Conservation (phyloP, 2,113 vertebrate genomes). For the Petroica traversi region DNA sequence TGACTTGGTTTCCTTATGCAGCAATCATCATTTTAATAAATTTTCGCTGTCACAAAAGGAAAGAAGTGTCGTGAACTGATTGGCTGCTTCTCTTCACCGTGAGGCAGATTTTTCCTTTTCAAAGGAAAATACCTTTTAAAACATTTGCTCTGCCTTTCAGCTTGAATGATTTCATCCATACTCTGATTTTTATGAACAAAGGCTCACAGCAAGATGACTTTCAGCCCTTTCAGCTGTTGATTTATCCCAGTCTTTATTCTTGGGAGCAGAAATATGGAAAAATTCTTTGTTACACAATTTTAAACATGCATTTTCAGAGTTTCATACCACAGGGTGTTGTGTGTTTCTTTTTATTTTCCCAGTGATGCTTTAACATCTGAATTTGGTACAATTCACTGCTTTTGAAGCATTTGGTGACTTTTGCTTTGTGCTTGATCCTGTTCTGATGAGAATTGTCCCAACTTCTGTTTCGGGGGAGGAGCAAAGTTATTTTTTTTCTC, state of each 20-base stretch:
- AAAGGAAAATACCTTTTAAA: neutral
- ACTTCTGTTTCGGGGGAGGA: neutral
- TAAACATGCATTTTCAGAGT: neutral
- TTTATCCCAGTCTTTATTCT: neutral
- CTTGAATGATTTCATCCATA: neutral
- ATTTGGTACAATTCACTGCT: neutral
- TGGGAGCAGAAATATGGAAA: neutral
- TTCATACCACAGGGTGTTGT: neutral
- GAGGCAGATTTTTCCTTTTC: neutral
- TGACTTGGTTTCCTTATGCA: neutral
- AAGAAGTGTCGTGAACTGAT: neutral
- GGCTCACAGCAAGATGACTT: neutral
- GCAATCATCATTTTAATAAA: neutral
- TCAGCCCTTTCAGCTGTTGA: neutral
- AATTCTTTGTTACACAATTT: neutral
- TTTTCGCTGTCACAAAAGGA: neutral
- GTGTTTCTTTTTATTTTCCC: neutral
- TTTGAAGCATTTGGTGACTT: neutral
- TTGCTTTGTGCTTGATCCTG: neutral
- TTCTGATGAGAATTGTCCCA: neutral
- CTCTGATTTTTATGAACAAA: neutral
- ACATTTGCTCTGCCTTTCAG: neutral
- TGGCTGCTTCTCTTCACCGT: neutral
- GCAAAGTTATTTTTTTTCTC: neutral
- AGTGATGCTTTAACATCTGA: neutral